A percentile compares a stretch with the other conserved stretches of the same genome.
Conservation (phyloP, 2,888 invertebrate genomes). For the Polymixis flavicincta region DNA sequence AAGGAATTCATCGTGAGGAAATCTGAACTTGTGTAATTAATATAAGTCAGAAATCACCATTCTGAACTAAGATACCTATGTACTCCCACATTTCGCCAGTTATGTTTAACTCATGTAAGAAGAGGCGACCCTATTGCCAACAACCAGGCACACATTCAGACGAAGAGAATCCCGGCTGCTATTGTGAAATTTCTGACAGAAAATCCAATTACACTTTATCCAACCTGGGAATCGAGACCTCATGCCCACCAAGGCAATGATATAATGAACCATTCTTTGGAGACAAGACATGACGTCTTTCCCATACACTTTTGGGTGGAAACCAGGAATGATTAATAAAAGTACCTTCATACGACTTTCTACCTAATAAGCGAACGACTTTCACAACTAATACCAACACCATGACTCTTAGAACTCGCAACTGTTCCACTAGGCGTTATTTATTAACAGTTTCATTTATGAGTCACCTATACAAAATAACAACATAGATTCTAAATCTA, state of each 20-base stretch:
- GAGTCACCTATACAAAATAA: conserved; percentile 26
- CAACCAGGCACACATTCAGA: not conserved
- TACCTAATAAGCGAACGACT: conserved; percentile 5
- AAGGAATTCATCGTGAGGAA: too few relatives aligned
- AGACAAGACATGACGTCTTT: not conserved
- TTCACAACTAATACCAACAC: conserved; percentile 32
- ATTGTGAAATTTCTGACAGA: too few relatives aligned
- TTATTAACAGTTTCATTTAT: conserved; percentile 20
- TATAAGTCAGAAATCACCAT: too few relatives aligned
- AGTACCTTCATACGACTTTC: not conserved
- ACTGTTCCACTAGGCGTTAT: conserved; percentile 5
- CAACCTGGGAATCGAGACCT: not conserved
- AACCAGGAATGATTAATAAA: conserved; percentile 18
- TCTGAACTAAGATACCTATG: too few relatives aligned
- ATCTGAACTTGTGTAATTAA: too few relatives aligned
- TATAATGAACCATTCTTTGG: too few relatives aligned
- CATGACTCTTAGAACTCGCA: conserved; percentile 18
- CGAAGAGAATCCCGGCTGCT: not conserved
- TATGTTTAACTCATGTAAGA: too few relatives aligned
- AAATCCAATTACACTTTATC: too few relatives aligned
- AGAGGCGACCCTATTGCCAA: too few relatives aligned
- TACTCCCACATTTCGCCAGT: too few relatives aligned
- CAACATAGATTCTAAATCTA: conserved; percentile 20
- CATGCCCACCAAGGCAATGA: too few relatives aligned
- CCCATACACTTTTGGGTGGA: not conserved